Evolutionary conservation across 1,140 invertebrate genomes (phyloP).

Genomic region (Subanguina moxae): DNA sequence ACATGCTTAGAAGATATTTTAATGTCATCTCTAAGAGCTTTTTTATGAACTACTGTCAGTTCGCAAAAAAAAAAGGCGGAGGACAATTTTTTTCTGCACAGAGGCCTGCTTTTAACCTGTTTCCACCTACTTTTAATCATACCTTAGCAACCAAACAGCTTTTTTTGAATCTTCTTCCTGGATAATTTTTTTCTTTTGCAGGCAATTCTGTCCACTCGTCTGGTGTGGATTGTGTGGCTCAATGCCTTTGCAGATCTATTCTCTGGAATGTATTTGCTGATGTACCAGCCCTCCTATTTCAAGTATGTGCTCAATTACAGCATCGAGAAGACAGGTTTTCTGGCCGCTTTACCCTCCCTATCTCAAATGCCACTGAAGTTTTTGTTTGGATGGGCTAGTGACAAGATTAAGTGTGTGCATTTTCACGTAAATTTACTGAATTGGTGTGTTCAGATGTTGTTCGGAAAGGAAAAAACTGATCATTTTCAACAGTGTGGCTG

Average conservation of each 20-base stretch:
- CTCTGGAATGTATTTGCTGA: constrained; percentile 44
- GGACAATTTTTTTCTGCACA: too few species aligned
- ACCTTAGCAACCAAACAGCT: too few species aligned
- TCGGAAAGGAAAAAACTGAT: constrained; percentile 26
- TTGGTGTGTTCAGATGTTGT: constrained; percentile 15
- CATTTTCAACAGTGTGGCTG: constrained; percentile 37
- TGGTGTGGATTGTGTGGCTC: constrained; percentile 41
- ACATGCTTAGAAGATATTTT: too few species aligned
- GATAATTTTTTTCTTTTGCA: neutral
- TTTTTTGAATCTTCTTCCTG: too few species aligned
- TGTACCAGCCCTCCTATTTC: constrained; percentile 38
- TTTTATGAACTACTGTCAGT: neutral
- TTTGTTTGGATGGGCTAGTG: constrained; percentile 5
- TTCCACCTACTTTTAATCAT: too few species aligned
- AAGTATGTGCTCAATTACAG: constrained; percentile 37
- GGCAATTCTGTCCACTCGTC: constrained; percentile 18
- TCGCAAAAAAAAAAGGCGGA: too few species aligned
- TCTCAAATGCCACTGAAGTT: constrained; percentile 37
- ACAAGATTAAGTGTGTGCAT: neutral
- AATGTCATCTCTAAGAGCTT: too few species aligned
- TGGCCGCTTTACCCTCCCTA: constrained; percentile 33
- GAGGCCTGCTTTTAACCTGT: too few species aligned
- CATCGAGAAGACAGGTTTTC: constrained; percentile 34
- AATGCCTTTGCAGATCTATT: constrained; percentile 42
- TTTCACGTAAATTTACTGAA: neutral